Evolutionary conservation across 2,113 vertebrate species (phyloP).

Genomic region (Todiramphus saurophagus): DNA sequence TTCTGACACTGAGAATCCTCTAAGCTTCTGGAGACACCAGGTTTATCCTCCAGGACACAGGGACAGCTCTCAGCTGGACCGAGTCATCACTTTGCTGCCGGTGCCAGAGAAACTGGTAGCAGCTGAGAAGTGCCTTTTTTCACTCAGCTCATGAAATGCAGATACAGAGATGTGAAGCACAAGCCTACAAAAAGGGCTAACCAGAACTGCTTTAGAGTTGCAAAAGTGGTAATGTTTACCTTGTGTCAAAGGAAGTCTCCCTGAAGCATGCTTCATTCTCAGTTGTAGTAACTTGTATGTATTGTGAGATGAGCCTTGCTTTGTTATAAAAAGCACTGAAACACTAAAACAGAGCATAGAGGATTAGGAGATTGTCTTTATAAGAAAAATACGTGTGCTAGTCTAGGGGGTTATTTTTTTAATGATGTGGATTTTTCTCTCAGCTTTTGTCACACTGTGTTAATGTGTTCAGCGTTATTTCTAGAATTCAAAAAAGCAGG

Average conservation of each 20-base stretch:
- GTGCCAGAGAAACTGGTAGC: neutral
- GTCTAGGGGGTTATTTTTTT: neutral
- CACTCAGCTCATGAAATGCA: neutral
- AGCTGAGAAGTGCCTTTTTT: neutral
- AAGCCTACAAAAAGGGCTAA: neutral
- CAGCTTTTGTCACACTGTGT: neutral
- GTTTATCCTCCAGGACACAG: neutral
- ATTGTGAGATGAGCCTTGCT: neutral
- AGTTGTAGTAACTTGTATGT: neutral
- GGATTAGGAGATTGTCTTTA: neutral
- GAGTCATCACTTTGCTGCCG: rapidly evolving
- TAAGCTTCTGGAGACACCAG: neutral
- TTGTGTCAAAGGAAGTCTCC: neutral
- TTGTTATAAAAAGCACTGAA: neutral
- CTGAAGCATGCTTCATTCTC: neutral
- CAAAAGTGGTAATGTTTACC: neutral
- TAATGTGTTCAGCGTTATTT: neutral
- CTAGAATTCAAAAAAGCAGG: neutral
- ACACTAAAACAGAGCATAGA: neutral
- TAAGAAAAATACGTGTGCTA: neutral
- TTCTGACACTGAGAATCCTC: neutral
- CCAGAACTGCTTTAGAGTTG: neutral
- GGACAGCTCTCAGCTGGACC: neutral
- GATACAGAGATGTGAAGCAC: neutral
- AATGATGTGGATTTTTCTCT: neutral